Percentiles rank a stretch among this genome's conserved stretches.
phyloP scores from a whole-genome alignment of 2,113 vertebrate genomes.

The Cinclus cinclus region DNA sequence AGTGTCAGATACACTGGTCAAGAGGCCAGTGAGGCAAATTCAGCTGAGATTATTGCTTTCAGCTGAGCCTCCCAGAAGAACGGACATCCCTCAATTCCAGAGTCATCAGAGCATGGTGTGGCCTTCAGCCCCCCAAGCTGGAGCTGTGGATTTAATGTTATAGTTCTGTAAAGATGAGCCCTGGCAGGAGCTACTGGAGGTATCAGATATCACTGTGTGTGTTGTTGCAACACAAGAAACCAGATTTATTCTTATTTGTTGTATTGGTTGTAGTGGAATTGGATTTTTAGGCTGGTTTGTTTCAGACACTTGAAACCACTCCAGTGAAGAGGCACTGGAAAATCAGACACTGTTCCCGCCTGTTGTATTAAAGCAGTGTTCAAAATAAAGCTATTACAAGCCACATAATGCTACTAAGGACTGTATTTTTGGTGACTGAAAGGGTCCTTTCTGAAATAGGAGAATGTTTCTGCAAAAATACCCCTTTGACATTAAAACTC shows the following conservation, averaged over 20 bases:
- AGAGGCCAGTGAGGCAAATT: not conserved
- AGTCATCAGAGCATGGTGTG: not conserved
- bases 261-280: not conserved
- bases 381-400: not conserved
- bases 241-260: not conserved
- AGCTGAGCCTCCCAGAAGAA: not conserved
- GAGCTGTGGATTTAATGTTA: not conserved
- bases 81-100: accelerated
- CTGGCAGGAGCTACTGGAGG: not conserved
- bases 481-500: not conserved
- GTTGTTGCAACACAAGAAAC: not conserved
- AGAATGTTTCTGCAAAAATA: not conserved
- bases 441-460: not conserved
- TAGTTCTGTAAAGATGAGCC: not conserved
- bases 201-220: not conserved
- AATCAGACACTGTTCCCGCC: not conserved
- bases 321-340: not conserved
- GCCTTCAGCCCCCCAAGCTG: not conserved
- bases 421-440: not conserved
- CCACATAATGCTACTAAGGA: not conserved
- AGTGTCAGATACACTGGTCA: too few species aligned
- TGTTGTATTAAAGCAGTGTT: not conserved
- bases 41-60: not conserved
- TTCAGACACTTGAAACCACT: not conserved
- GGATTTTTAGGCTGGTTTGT: not conserved